Conservation (phyloP, 2,113 vertebrate species). For the Toxotes jaculatrix region DNA sequence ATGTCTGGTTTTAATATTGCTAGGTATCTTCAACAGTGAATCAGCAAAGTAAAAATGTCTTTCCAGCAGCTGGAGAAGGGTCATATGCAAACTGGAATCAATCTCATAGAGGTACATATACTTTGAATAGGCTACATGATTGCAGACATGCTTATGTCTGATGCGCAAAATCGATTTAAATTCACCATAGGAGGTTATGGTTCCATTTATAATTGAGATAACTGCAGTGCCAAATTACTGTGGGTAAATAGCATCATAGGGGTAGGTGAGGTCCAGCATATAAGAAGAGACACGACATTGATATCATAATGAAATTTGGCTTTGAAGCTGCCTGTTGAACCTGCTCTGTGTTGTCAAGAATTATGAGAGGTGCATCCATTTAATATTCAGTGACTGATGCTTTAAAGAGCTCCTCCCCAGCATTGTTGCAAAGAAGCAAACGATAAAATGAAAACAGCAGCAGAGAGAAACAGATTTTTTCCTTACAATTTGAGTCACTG, state of each 20-base stretch:
- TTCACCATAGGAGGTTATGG: slow-evolving; percentile 34
- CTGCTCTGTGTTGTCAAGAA: slow-evolving; percentile 18
- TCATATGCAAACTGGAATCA: neutral
- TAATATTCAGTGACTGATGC: slow-evolving; percentile 33
- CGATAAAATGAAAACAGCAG: slow-evolving; percentile 39
- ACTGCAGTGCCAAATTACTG: slow-evolving; percentile 42
- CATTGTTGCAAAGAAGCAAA: slow-evolving; percentile 36
- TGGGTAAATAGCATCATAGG: slow-evolving; percentile 31
- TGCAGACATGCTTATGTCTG: slow-evolving; percentile 15
- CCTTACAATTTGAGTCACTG: slow-evolving; percentile 21
- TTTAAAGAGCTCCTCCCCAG: slow-evolving; percentile 9
- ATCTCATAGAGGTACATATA: neutral
- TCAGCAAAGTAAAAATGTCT: neutral
- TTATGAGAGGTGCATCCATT: neutral
- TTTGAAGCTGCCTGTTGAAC: slow-evolving; percentile 43
- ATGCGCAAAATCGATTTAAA: slow-evolving; percentile 48
- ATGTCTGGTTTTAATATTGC: neutral
- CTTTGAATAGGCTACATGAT: slow-evolving; percentile 9
- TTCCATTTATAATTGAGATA: slow-evolving; percentile 51
- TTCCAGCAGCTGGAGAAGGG: neutral
- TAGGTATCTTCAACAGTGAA: neutral
- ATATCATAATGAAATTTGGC: slow-evolving; percentile 38
- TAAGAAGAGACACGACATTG: slow-evolving; percentile 33
- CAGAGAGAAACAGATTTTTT: slow-evolving; percentile 28
- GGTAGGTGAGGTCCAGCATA: slow-evolving; percentile 22